Conservation (phyloP, 2,113 vertebrate genomes). For the Saguinus imperator region DNA sequence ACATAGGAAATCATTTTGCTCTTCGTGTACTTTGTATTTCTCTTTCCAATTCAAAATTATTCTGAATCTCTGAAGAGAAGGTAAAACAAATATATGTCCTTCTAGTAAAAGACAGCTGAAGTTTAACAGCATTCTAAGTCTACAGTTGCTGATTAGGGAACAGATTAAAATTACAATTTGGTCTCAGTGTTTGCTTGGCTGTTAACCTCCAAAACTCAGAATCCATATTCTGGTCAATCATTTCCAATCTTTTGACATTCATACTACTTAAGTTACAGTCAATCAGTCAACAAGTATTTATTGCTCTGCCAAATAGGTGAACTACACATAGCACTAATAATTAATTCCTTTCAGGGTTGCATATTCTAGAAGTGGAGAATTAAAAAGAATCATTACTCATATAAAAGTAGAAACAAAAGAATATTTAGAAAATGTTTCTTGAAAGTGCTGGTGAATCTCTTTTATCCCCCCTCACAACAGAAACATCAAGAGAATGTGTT, state of each 20-base stretch:
- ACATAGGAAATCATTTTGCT: background rate
- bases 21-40: background rate
- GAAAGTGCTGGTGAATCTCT: background rate
- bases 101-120: conserved; percentile 33
- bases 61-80: background rate
- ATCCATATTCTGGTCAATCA: conserved; percentile 70
- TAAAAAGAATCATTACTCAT: background rate
- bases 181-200: conserved; percentile 47
- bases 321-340: conserved; percentile 20
- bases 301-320: conserved; percentile 31
- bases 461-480: background rate
- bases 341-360: background rate
- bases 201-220: conserved; percentile 48
- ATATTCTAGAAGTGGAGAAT: background rate
- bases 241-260: conserved; percentile 69
- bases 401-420: conserved; percentile 23
- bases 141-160: background rate
- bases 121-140: background rate
- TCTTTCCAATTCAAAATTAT: conserved; percentile 28
- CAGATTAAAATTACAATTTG: conserved; percentile 39
- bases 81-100: background rate
- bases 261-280: conserved; percentile 63
- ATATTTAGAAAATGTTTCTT: conserved; percentile 17
- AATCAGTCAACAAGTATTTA: conserved; percentile 72
- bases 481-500: background rate